Base-by-base conservation (phyloP, 1,140 invertebrate species). In the Bombus superbus region DNA sequence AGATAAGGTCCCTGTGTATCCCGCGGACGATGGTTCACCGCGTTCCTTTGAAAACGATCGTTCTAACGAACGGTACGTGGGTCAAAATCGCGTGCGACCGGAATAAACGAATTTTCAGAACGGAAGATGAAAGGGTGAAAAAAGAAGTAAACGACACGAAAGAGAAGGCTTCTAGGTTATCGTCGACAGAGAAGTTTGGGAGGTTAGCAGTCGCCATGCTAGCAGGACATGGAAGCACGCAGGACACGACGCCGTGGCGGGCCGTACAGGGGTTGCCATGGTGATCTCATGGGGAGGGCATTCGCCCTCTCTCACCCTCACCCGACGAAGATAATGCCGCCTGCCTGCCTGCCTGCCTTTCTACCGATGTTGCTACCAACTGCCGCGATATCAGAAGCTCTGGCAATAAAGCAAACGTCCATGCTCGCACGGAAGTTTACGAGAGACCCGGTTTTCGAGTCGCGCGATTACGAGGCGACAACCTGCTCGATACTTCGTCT, bases 191-290 rank as follows among this genome's bases (percentile, higher is more conserved):
- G 87, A 86, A 93, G 91, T 91, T 93, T 91, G 89, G 89, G 91
- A 92, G 91, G 92, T 92, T 93, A 93, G 91, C 88, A 93, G 92
- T 94, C 94, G 94, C 93, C 93, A 94, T 93, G 92, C 92, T 94
- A 89, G 91, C 88, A 94, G 93, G 92, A 92, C 93, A 91, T 90
- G 89, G 89, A 92, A 92, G 91, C 90, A 88, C 89, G 88, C 92
- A 94, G 92, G 92, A 94, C 90, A 94, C 84, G 91, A 93, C 91
- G 91, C 91, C 91, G 91, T 91, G 91, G 92, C 92, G 91, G 92
- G 88, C 91, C 92, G 88, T 90, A 88, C 86, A 92, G 94, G 94
- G 92, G 94, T 95, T 95, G 93, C 94, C 92, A 95, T 95, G 94
- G 94, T 91, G 92, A 95, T 94, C 83, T 92, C 86, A 89, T 92